Evolutionary conservation across 2,797 vertebrate genomes (phyloP), one percentile per base, ranked within the genome.

Genomic region (Jordanella pulchra): DNA sequence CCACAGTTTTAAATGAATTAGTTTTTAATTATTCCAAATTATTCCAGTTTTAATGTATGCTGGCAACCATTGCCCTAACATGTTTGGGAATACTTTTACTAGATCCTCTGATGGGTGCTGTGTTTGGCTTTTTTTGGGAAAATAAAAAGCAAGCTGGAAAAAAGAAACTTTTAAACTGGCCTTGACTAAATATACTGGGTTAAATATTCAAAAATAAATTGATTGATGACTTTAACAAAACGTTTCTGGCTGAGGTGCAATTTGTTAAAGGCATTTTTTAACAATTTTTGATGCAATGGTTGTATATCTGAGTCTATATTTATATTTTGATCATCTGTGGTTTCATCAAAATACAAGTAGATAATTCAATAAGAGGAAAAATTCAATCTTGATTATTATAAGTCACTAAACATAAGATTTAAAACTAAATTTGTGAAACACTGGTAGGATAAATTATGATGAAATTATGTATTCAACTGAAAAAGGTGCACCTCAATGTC

Each of bases 401-500:
- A 39, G 47, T 67, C 56, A 83, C 79, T 50, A 71, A 76, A 76
- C 72, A 64, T 54, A 60, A 56, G 82, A 74, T 76, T 63, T 25
- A n/a, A 35, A 23, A 42, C 1, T 63, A 48, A 48, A 18, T 18
- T 4, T 48, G 15, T 18, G n/a, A 42, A 63, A 15, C 35, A n/a
- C 13, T 42, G 60, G 12, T 23, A 27, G 14, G 23, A 42, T 13
- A 42, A 64, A 25, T 42, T 44, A 64, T 48, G 7, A 68, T 65
- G 53, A 82, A 81, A 82, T 21, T 48, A n/a, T 30, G 25, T 54
- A 53, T 79, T 56, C 42, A 53, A 27, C 21, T 42, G n/a, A 66
- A 44, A 15, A 79, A 78, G 78, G 51, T 67, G 66, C 69, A 79
- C 85, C 81, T 76, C 78, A 77, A 42, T 44, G 45, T 58, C 69